Percentiles rank a stretch among this genome's conserved stretches.
phyloP scores from a whole-genome alignment of 2,113 vertebrate species.

The Drymodes brunneopygia region DNA sequence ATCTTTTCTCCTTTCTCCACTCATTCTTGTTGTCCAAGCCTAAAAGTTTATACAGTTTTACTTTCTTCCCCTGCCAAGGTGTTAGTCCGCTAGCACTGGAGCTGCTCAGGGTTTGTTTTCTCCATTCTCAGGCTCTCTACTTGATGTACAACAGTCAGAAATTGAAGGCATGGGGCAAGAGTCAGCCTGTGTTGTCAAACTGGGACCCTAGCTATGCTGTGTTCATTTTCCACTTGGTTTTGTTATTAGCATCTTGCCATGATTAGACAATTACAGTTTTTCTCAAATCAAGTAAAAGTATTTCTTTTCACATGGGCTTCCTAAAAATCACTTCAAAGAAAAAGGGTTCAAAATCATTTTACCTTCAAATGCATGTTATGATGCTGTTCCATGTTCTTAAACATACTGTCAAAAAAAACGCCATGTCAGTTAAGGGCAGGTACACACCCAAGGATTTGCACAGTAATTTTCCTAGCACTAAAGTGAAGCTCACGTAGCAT shows the following conservation, averaged over 20 bases:
- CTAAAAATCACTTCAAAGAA: background rate
- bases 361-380: background rate
- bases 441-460: background rate
- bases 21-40: background rate
- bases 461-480: background rate
- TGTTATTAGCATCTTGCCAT: background rate
- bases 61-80: accelerated
- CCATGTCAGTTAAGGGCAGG: background rate
- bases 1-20: background rate
- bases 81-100: background rate
- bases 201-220: background rate
- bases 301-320: background rate
- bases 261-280: background rate
- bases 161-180: background rate
- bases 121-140: background rate
- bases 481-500: background rate
- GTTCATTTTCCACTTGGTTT: background rate
- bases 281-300: background rate
- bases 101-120: background rate
- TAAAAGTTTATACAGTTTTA: background rate
- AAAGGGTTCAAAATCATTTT: background rate
- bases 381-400: background rate
- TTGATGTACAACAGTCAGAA: background rate
- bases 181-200: background rate
- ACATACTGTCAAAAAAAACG: background rate